Percentiles rank a stretch among this genome's conserved stretches.
Evolutionary conservation across 2,797 vertebrate species (phyloP).

Genomic region (Tokudaia muenninki): DNA sequence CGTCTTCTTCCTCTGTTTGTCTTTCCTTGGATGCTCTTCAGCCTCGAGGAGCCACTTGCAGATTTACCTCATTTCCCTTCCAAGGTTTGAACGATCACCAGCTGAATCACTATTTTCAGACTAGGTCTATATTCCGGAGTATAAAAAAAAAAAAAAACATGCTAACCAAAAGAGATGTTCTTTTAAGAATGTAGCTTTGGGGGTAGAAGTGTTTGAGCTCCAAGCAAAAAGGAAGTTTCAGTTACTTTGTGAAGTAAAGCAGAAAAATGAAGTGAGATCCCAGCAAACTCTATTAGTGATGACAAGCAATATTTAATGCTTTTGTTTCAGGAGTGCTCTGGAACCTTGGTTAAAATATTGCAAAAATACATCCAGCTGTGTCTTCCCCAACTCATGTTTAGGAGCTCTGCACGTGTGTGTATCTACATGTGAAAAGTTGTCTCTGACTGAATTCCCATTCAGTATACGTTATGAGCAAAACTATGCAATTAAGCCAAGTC

Average conservation of each 20-base stretch:
- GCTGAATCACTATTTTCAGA: slow-evolving; percentile 49
- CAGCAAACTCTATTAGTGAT: slow-evolving; percentile 90
- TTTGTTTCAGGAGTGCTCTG: slow-evolving; percentile 83
- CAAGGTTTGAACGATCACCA: slow-evolving; percentile 76
- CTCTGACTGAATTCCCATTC: slow-evolving; percentile 65
- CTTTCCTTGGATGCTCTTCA: slow-evolving; percentile 77
- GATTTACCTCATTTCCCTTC: slow-evolving; percentile 78
- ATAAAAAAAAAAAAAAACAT: slow-evolving; percentile 84
- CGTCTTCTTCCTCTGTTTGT: not conserved
- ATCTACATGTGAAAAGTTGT: slow-evolving; percentile 40
- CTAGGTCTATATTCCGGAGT: slow-evolving; percentile 70
- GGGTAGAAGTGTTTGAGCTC: not conserved
- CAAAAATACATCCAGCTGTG: slow-evolving; percentile 70
- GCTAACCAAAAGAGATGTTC: slow-evolving; percentile 88
- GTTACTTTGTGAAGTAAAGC: slow-evolving; percentile 91
- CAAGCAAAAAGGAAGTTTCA: slow-evolving; percentile 90
- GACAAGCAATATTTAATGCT: slow-evolving; percentile 88
- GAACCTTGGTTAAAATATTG: slow-evolving; percentile 83
- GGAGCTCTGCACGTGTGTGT: not conserved
- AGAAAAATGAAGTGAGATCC: slow-evolving; percentile 91
- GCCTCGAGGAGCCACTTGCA: slow-evolving; percentile 76
- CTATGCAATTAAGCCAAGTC: slow-evolving; percentile 61
- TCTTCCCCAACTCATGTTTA: slow-evolving; percentile 47
- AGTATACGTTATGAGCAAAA: slow-evolving; percentile 56
- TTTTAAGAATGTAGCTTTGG: slow-evolving; percentile 81